A percentile compares a stretch with the other conserved stretches of the same genome.
Conservation (phyloP, 2,113 vertebrate genomes). For the Clinocottus analis region DNA sequence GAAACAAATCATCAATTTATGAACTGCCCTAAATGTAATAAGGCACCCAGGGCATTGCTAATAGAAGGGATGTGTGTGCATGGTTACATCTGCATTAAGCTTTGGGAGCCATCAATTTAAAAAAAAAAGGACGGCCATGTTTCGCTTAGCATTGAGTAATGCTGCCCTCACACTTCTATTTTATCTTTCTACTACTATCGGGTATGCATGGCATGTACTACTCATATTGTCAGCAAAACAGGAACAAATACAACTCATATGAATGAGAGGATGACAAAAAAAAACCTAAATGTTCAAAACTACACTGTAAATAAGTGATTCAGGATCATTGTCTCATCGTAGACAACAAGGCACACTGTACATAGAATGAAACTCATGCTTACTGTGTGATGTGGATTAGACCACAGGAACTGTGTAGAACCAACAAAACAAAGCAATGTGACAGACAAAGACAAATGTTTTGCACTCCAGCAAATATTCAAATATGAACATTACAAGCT, state of each 20-base stretch:
- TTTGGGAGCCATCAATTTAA: constrained; percentile 21
- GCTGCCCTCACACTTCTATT: background rate
- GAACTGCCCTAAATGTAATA: constrained; percentile 31
- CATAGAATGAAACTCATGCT: background rate
- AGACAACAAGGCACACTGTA: background rate
- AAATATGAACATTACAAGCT: background rate
- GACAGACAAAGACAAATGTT: background rate
- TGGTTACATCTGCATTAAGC: background rate
- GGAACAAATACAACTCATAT: background rate
- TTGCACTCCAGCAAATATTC: background rate
- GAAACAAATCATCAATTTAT: constrained; percentile 47
- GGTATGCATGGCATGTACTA: background rate
- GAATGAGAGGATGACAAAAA: background rate
- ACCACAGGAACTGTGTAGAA: background rate
- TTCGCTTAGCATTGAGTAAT: background rate
- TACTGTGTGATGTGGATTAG: background rate
- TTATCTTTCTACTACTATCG: background rate
- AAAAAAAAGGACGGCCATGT: background rate
- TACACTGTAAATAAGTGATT: background rate
- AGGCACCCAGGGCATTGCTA: constrained; percentile 13
- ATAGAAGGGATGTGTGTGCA: background rate
- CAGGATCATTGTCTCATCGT: background rate
- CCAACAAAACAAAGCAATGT: background rate
- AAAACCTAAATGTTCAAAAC: background rate
- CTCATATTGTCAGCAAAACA: background rate